These are phyloP conservation scores for Tringa solitaria DNA, from an alignment of 2,113 vertebrate genomes.

Conservation along the genomic window DNA sequence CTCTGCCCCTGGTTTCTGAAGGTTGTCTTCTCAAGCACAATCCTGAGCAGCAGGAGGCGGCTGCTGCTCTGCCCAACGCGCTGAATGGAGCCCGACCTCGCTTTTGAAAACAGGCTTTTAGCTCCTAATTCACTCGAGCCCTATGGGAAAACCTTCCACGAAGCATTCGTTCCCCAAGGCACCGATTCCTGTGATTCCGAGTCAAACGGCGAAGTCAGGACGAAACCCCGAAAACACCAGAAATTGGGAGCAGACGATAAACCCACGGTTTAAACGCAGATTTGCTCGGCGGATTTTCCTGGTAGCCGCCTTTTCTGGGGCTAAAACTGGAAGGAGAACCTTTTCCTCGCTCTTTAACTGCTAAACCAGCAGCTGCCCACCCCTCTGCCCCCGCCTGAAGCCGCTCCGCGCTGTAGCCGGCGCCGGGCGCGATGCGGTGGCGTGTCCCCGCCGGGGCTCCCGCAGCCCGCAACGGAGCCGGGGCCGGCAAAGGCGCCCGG, in stretches of 20 bases:
- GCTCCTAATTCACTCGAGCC: neutral
- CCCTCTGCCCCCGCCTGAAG: neutral
- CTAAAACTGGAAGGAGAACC: neutral
- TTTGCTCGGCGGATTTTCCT: neutral
- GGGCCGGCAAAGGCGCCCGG: neutral
- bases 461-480: neutral
- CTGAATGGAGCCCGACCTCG: neutral
- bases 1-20: neutral
- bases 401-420: neutral
- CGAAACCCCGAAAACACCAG: neutral
- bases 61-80: neutral
- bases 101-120: neutral
- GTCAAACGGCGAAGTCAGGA: neutral
- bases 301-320: neutral
- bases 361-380: neutral
- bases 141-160: neutral
- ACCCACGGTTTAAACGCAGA: neutral
- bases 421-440: neutral
- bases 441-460: neutral
- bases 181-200: neutral
- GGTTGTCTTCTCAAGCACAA: constrained; percentile 3
- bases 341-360: neutral
- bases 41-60: constrained; percentile 38
- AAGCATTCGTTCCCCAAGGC: neutral
- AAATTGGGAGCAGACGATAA: neutral